Evolutionary conservation across 2,888 invertebrate species (phyloP).

Genomic region (Dugesia japonica): DNA sequence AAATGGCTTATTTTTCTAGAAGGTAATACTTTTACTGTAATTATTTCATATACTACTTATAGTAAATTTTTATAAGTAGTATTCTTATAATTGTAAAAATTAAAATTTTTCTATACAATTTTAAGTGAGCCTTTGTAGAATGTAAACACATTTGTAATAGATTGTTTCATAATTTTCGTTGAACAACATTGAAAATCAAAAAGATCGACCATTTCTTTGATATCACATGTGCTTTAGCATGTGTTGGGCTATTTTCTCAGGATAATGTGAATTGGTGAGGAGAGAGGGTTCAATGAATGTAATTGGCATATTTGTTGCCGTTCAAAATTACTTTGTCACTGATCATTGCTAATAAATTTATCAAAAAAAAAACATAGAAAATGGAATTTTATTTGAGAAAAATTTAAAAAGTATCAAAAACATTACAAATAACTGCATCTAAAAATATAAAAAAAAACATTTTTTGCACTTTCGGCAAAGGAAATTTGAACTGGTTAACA

Average conservation of each 20-base stretch:
- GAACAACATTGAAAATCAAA: neutral
- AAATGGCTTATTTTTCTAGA: neutral
- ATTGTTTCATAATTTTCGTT: neutral
- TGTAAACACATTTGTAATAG: neutral
- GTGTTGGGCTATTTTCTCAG: slow-evolving; percentile 20
- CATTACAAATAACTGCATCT: neutral
- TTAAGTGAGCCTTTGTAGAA: neutral
- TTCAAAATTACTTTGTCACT: neutral
- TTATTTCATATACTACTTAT: neutral
- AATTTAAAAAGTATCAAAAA: neutral
- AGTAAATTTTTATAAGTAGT: neutral
- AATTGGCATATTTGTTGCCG: neutral
- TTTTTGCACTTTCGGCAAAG: neutral
- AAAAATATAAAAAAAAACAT: neutral
- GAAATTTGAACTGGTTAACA: neutral
- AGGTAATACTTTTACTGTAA: neutral
- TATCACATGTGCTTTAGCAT: neutral
- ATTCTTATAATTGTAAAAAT: neutral
- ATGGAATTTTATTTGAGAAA: neutral
- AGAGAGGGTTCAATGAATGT: neutral
- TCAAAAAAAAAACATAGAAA: neutral
- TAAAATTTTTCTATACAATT: neutral
- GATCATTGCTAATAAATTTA: slow-evolving; percentile 7
- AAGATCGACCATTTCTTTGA: slow-evolving; percentile 8
- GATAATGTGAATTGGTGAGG: neutral